Conservation (phyloP, 2,797 vertebrate species). For the Clarias laeviceps region DNA sequence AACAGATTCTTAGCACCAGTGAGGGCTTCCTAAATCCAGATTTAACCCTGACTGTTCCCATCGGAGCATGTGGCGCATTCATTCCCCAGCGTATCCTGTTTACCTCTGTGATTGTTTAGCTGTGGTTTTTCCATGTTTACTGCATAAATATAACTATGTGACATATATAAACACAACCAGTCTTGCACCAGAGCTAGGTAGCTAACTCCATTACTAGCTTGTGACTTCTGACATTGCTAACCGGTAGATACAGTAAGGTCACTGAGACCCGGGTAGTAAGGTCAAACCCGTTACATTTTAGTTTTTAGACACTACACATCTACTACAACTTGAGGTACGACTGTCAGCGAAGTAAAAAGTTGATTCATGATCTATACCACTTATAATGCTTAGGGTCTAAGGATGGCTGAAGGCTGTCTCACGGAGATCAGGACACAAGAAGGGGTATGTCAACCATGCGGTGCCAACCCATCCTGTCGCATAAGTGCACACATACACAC, state of each 20-base stretch:
- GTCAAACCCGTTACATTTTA: background rate
- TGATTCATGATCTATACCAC: no score
- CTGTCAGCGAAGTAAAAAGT: background rate
- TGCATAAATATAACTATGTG: slow-evolving; percentile 54
- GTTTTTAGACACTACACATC: no score
- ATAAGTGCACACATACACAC: no score
- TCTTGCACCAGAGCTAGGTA: background rate
- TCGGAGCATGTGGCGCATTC: background rate
- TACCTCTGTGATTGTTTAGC: slow-evolving; percentile 1
- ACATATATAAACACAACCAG: slow-evolving; percentile 48
- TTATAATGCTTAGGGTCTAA: no score
- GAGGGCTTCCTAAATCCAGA: background rate
- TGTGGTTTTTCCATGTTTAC: slow-evolving; percentile 13
- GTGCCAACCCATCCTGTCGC: no score
- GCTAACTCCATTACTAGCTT: background rate
- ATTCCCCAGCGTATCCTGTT: slow-evolving; percentile 18
- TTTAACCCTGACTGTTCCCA: slow-evolving; percentile 1
- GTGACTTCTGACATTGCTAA: background rate
- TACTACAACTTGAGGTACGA: background rate
- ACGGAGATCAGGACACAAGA: no score
- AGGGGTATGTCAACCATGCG: no score
- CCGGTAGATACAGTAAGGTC: no score
- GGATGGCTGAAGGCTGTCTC: no score
- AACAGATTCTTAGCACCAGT: background rate
- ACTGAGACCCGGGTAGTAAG: background rate